phyloP scores from a whole-genome alignment of 2,797 vertebrate genomes.

The Odontamblyopus lacepedii region DNA sequence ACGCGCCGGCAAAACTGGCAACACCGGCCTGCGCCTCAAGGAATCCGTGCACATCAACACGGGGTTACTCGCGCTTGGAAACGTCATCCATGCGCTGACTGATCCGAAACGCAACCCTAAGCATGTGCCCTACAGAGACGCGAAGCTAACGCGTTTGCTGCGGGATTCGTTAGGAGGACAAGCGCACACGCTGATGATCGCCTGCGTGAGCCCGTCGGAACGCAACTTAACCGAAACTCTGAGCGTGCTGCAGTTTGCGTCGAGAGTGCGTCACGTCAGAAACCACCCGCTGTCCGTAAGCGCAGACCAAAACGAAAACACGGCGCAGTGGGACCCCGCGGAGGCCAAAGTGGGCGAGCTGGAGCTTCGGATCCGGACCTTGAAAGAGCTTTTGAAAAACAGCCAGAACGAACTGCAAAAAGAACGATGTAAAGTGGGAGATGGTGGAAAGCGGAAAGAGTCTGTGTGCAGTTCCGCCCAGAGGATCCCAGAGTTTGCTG shows the following conservation, averaged over 20 bases:
- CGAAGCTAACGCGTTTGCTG: slow-evolving; percentile 91
- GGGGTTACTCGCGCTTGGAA: slow-evolving; percentile 86
- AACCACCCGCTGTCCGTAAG: slow-evolving; percentile 77
- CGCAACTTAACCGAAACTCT: slow-evolving; percentile 85
- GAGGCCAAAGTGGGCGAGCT: slow-evolving; percentile 82
- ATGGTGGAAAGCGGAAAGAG: slow-evolving; percentile 1
- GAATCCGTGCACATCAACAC: slow-evolving; percentile 89
- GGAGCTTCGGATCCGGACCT: slow-evolving; percentile 82
- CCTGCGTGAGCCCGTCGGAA: slow-evolving; percentile 88
- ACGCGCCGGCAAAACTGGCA: slow-evolving; percentile 86
- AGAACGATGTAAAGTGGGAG: slow-evolving; percentile 61
- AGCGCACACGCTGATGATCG: slow-evolving; percentile 89
- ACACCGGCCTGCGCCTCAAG: slow-evolving; percentile 84
- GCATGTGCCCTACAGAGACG: slow-evolving; percentile 87
- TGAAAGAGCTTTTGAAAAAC: slow-evolving; percentile 83
- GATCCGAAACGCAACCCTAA: slow-evolving; percentile 66
- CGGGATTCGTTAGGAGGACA: slow-evolving; percentile 90
- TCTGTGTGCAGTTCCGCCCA: too few relatives aligned
- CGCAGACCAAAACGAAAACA: slow-evolving; percentile 25
- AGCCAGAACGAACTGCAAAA: slow-evolving; percentile 66
- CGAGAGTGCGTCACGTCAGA: slow-evolving; percentile 84
- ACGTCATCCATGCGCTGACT: slow-evolving; percentile 89
- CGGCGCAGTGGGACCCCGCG: slow-evolving; percentile 74
- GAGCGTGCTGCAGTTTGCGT: slow-evolving; percentile 88
- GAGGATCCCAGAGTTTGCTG: slow-evolving; percentile 50